phyloP scores from a whole-genome alignment of 1,140 invertebrate genomes.

The Rhopalosiphum maidis region DNA sequence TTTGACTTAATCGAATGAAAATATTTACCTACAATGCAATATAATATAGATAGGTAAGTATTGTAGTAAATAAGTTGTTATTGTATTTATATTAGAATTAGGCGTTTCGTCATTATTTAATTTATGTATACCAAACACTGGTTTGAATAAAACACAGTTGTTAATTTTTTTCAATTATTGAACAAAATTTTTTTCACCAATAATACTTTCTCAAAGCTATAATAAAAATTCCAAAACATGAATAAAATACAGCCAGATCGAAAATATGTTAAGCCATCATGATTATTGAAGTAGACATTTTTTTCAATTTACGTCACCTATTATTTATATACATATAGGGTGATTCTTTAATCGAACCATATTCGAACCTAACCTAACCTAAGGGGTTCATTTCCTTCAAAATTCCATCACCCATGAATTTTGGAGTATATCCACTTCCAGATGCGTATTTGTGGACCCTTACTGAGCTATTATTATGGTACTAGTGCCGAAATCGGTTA shows the following conservation, averaged over 20 bases:
- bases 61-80: no score
- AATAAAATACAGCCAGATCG: not conserved
- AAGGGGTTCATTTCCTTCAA: no score
- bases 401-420: no score
- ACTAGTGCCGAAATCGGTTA: not conserved
- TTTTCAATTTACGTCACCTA: not conserved
- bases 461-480: not conserved
- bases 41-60: no score
- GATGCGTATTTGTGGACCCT: not conserved
- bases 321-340: not conserved
- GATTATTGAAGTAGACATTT: not conserved
- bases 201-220: not conserved
- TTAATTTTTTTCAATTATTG: not conserved
- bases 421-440: no score
- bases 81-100: not conserved
- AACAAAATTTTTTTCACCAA: fast-evolving
- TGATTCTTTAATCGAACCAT: no score
- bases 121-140: not conserved
- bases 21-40: no score
- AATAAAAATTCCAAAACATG: not conserved
- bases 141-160: not conserved
- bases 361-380: no score
- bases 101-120: no score
- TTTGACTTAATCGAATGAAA: not conserved
- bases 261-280: not conserved